Evolutionary conservation across 2,888 invertebrate species (phyloP).

Genomic region (Calephelis perditalis): DNA sequence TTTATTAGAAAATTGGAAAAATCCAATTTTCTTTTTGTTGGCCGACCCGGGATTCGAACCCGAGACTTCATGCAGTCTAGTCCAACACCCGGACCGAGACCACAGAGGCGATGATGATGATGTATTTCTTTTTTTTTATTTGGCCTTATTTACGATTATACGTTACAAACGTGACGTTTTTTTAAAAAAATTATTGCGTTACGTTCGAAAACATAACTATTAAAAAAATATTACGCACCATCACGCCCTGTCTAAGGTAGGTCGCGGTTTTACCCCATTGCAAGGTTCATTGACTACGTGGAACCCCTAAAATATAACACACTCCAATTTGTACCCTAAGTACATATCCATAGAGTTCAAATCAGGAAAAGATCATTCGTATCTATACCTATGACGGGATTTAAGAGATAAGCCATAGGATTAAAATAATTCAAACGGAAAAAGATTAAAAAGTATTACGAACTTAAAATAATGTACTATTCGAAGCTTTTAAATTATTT

Average conservation of each 20-base stretch:
- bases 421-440: slow-evolving; percentile 9
- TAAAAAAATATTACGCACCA: not conserved
- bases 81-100: no score
- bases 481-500: slow-evolving; percentile 16
- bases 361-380: slow-evolving; percentile 29
- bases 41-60: no score
- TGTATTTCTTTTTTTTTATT: no score
- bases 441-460: slow-evolving; percentile 12
- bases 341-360: slow-evolving; percentile 29
- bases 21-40: no score
- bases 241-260: slow-evolving; percentile 1
- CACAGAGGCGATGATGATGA: no score
- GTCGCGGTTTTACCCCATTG: slow-evolving; percentile 11
- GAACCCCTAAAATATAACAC: not conserved
- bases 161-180: no score
- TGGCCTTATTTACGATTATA: no score
- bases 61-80: no score
- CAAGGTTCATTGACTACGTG: slow-evolving; percentile 15
- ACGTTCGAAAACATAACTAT: no score
- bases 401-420: slow-evolving; percentile 6
- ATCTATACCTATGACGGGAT: slow-evolving; percentile 4
- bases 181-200: no score
- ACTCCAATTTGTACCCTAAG: slow-evolving; percentile 16
- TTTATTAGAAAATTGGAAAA: no score
- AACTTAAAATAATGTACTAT: slow-evolving; percentile 3